These are phyloP conservation scores for Drosophila parabipectinata DNA, from an alignment of 1,140 invertebrate genomes.

Conservation along the genomic window DNA sequence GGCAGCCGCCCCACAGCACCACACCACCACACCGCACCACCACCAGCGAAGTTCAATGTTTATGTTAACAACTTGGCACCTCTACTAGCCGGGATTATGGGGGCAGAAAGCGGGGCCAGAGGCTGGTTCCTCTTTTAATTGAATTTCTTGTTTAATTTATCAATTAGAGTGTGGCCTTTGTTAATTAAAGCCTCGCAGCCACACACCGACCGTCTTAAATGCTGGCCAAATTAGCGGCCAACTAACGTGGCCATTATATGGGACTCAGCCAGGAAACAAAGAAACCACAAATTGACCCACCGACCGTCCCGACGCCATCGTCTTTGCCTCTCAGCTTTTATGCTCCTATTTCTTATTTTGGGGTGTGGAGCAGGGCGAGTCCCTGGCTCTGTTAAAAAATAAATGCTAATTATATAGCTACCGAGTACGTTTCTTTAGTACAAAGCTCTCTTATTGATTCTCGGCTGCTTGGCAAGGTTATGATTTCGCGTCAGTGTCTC, in stretches of 20 bases:
- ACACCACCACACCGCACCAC: conserved; percentile 7
- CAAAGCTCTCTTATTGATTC: conserved; percentile 59
- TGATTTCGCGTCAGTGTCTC: conserved; percentile 27
- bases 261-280: conserved; percentile 61
- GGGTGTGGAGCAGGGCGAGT: conserved; percentile 78
- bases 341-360: conserved; percentile 45
- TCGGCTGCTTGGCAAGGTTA: conserved; percentile 49
- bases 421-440: conserved; percentile 42
- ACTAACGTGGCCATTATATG: conserved; percentile 46
- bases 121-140: conserved; percentile 54
- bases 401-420: conserved; percentile 79
- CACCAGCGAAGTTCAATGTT: conserved; percentile 70
- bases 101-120: conserved; percentile 6
- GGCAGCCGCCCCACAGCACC: conserved; percentile 22
- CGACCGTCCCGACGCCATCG: conserved; percentile 8
- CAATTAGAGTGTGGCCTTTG: conserved; percentile 71
- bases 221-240: conserved; percentile 68
- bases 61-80: conserved; percentile 80
- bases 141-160: conserved; percentile 73
- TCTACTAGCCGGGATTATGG: conserved; percentile 4
- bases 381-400: conserved; percentile 51
- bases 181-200: conserved; percentile 58
- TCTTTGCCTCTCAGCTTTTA: conserved; percentile 25
- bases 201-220: conserved; percentile 22
- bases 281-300: conserved; percentile 67